Evolutionary conservation across 1,140 invertebrate species (phyloP), one percentile per base, ranked within the genome.

Genomic region (Solenopsis fugax): DNA sequence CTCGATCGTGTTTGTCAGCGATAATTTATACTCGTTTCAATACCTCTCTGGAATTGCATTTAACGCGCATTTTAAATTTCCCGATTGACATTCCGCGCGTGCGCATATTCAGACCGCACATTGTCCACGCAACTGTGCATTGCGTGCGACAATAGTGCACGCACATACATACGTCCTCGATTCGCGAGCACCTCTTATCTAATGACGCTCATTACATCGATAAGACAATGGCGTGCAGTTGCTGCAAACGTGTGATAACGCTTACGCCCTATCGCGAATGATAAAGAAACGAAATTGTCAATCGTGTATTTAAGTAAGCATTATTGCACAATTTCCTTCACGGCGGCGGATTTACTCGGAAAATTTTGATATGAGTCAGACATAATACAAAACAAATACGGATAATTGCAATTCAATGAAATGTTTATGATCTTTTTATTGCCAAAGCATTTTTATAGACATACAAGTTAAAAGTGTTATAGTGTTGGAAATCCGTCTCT

Each of bases 161-260:
- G 5, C 16, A 54, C 37, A 10, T 52, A 58, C 21, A 37, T 34
- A 48, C 13, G 65, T 71, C 50, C 78, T 81, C 64, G 34, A 81
- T 84, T 75, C 13, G 24, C 21, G 37, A 60, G 18, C 4, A 24
- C 2, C 24, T 73, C 29, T 84, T 84, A 84, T 75, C 69, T 84
- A 84, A 84, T 84, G 80, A 84, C 80, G 54, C 69, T 60, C n/a
- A 48, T 62, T 75, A 21, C 54, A 72, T 73, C 80, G 67, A 73
- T 82, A 82, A 82, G 80, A 82, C 69, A 60, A 60, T 72, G 29
- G 29, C 12, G 78, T 82, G 52, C 52, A 73, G 21, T 48, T n/a
- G 54, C 54, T 41, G 65, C 67, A 21, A 82, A 56, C 16, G 10
- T n/a, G 24, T 54, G 67, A 82, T 71, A 82, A 82, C 18, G 18